A percentile compares a stretch with the other conserved stretches of the same genome.
These are phyloP conservation scores for Aptenodytes forsteri DNA, from an alignment of 2,113 vertebrate species.

Conservation along the genomic window DNA sequence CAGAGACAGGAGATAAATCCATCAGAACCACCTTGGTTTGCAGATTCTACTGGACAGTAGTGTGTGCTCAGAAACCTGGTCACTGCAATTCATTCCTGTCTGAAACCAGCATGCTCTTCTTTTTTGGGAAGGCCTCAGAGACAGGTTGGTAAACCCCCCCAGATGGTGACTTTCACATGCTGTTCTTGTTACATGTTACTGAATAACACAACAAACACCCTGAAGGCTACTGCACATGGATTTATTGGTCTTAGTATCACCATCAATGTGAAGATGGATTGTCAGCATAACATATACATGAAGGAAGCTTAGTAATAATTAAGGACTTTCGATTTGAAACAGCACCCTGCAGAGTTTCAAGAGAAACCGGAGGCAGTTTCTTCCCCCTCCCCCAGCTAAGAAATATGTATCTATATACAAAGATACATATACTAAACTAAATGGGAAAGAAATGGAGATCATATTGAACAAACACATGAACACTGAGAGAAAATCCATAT, in stretches of 20 bases:
- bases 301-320: background rate
- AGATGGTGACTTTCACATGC: background rate
- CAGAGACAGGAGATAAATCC: background rate
- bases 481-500: background rate
- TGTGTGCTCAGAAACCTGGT: background rate
- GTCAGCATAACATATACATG: background rate
- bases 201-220: background rate
- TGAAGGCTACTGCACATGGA: background rate
- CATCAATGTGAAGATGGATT: background rate
- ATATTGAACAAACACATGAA: background rate
- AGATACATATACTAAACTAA: background rate
- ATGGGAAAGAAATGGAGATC: background rate
- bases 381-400: background rate
- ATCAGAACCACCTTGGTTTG: background rate
- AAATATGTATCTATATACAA: background rate
- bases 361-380: background rate
- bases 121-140: background rate
- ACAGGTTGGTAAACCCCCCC: background rate
- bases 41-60: background rate
- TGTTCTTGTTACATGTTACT: background rate
- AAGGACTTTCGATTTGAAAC: background rate
- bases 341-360: background rate
- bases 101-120: background rate
- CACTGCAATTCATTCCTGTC: background rate
- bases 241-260: background rate